Evolutionary conservation across 2,797 vertebrate genomes (phyloP).

Genomic region (Karalla daura): DNA sequence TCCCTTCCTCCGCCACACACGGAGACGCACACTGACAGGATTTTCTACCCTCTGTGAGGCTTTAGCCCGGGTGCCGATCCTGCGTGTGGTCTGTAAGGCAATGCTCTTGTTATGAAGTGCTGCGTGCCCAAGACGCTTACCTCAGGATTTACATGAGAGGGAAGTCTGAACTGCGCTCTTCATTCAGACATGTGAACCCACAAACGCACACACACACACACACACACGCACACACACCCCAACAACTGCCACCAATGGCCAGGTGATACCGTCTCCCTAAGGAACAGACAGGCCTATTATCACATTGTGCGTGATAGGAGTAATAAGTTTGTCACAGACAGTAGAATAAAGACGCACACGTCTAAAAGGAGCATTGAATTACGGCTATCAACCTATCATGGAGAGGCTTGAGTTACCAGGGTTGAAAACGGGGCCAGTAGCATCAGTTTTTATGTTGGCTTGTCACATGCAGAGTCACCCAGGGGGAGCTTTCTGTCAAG

Average conservation of each 20-base stretch:
- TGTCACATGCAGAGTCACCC: constrained; percentile 13
- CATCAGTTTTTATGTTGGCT: constrained; percentile 26
- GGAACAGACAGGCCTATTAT: constrained; percentile 23
- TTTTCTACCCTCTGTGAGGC: constrained; percentile 41
- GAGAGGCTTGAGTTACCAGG: constrained; percentile 20
- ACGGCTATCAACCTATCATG: not conserved
- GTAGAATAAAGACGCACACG: constrained; percentile 29
- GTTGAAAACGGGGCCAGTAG: constrained; percentile 20
- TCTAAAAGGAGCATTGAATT: constrained; percentile 24
- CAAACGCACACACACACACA: constrained; percentile 12
- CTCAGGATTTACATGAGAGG: constrained; percentile 62
- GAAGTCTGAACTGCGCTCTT: constrained; percentile 32
- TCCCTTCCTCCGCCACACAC: constrained; percentile 43
- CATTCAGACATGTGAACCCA: constrained; percentile 22
- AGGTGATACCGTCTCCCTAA: constrained; percentile 38
- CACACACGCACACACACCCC: constrained; percentile 15
- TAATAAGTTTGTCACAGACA: constrained; percentile 25
- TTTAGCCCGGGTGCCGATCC: constrained; percentile 62
- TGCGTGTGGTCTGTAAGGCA: constrained; percentile 83
- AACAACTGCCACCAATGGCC: constrained; percentile 38
- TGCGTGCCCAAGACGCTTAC: constrained; percentile 70
- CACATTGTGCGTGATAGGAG: not conserved
- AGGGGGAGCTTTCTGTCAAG: constrained; percentile 10
- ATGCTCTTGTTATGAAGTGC: constrained; percentile 74
- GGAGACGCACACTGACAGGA: constrained; percentile 49